These are phyloP conservation scores for Platerodrilus igneus DNA, from an alignment of 2,888 invertebrate species.

Conservation along the genomic window DNA sequence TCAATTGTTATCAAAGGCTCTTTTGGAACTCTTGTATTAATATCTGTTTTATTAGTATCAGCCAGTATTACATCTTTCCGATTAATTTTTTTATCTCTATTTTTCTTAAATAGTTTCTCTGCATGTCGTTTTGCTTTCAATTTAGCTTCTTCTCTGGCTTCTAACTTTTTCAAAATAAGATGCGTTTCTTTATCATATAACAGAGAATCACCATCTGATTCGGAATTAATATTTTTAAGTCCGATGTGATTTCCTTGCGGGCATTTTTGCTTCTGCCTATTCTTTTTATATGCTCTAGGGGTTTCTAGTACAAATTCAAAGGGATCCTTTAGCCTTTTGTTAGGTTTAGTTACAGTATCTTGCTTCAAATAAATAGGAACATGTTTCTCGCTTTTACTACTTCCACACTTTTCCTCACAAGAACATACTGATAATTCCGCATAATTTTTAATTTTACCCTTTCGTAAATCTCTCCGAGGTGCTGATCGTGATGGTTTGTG, in stretches of 20 bases:
- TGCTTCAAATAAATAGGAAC: slow-evolving; percentile 27
- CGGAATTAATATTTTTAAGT: background rate
- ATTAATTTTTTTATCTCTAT: too few species aligned
- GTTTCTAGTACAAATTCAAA: slow-evolving; percentile 9
- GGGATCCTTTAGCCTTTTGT: slow-evolving; percentile 5
- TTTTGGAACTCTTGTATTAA: too few species aligned
- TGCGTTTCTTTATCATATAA: slow-evolving; percentile 21
- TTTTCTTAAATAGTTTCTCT: too few species aligned
- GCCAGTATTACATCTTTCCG: too few species aligned
- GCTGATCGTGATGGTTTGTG: too few species aligned
- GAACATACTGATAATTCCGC: slow-evolving; percentile 12
- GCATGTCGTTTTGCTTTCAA: too few species aligned
- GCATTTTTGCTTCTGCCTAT: too few species aligned
- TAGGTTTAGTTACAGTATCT: background rate
- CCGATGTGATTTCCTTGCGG: too few species aligned
- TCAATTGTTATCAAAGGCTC: too few species aligned
- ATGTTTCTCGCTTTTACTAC: slow-evolving; percentile 11
- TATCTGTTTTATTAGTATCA: too few species aligned
- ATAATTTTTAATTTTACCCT: slow-evolving; percentile 18
- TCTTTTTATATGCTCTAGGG: slow-evolving; percentile 4
- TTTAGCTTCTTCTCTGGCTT: too few species aligned
- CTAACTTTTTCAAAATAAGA: too few species aligned
- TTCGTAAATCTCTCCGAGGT: slow-evolving; percentile 10
- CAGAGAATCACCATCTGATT: slow-evolving; percentile 9
- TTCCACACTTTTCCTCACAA: background rate